Conservation (phyloP, 2,113 vertebrate species). For the Paraplagusia blochii region DNA sequence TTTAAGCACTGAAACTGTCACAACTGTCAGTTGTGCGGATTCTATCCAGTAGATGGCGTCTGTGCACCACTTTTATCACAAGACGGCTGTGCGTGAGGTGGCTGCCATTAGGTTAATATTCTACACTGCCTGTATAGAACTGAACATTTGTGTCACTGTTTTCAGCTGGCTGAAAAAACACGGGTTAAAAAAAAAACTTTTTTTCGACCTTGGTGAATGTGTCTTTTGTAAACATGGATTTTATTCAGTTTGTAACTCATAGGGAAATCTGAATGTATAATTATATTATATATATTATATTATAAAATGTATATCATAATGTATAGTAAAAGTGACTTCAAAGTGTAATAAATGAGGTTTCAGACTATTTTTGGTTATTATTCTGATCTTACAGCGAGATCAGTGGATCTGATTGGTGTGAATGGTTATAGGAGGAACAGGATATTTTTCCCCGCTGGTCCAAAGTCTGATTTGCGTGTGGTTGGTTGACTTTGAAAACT, state of each 20-base stretch:
- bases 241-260: no score
- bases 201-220: no score
- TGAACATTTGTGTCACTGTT: background rate
- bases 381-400: no score
- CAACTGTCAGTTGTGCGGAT: background rate
- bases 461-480: no score
- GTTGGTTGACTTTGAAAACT: no score
- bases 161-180: slow-evolving; percentile 24
- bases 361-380: no score
- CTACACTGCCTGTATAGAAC: background rate
- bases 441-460: no score
- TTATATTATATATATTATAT: background rate
- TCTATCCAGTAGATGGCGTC: slow-evolving; percentile 44
- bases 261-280: no score
- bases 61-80: slow-evolving; percentile 20
- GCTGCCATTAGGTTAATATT: background rate
- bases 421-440: no score
- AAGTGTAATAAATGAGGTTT: background rate
- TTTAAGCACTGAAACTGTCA: slow-evolving; percentile 11
- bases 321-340: no score
- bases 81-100: background rate
- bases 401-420: no score
- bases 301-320: background rate
- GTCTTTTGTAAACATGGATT: background rate
- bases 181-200: no score